A percentile compares a stretch with the other conserved stretches of the same genome.
phyloP scores from a whole-genome alignment of 2,797 vertebrate genomes.

The Chloroceryle inda region DNA sequence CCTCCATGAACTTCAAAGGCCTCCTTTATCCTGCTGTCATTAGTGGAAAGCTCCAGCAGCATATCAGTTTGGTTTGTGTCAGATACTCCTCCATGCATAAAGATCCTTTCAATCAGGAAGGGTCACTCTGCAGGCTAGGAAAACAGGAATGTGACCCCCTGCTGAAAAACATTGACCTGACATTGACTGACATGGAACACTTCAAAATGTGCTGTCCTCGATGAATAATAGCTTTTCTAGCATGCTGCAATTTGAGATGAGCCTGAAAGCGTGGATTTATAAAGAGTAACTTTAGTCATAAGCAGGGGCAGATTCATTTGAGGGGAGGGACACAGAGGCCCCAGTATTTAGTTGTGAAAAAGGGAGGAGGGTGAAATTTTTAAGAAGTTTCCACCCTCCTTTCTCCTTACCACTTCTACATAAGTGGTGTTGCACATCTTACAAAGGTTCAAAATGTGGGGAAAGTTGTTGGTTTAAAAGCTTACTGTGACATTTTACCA shows the following conservation, averaged over 20 bases:
- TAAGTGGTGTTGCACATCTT: not conserved
- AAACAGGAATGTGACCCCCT: not conserved
- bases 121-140: not conserved
- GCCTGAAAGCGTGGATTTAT: not conserved
- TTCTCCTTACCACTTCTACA: not conserved
- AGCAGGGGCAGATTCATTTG: not conserved
- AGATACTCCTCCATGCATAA: not conserved
- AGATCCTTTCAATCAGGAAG: not conserved
- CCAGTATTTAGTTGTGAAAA: not conserved
- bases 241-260: not conserved
- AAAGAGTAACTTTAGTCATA: not conserved
- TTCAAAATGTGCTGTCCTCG: not conserved
- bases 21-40: conserved; percentile 30
- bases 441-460: not conserved
- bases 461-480: not conserved
- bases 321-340: not conserved
- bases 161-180: not conserved
- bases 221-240: not conserved
- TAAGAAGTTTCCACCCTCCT: not conserved
- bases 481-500: not conserved
- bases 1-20: conserved; percentile 39
- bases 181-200: not conserved
- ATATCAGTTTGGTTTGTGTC: not conserved
- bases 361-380: not conserved
- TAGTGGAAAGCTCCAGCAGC: not conserved